A percentile compares a stretch with the other conserved stretches of the same genome.
phyloP scores from a whole-genome alignment of 2,797 vertebrate genomes.

The Gymnopithys bicolor region DNA sequence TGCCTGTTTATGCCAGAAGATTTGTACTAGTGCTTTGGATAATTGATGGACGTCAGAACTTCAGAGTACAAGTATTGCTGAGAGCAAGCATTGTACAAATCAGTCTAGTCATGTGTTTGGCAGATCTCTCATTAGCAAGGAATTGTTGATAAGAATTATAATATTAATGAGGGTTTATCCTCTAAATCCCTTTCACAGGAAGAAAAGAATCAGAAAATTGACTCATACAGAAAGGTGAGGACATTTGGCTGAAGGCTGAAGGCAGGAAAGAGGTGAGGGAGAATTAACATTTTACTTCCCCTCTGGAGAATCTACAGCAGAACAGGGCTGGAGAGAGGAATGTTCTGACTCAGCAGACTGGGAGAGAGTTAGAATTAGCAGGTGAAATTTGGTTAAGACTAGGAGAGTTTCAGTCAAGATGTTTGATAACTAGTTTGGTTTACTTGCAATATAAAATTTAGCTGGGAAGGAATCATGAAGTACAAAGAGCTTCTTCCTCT shows the following conservation, averaged over 20 bases:
- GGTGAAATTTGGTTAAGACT: not conserved
- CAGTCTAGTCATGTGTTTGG: not conserved
- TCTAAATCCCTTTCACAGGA: not conserved
- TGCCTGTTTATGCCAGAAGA: not conserved
- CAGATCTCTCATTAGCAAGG: not conserved
- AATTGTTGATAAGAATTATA: slow-evolving; percentile 8
- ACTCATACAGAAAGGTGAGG: not conserved
- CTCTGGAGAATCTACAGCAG: not conserved
- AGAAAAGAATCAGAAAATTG: not conserved
- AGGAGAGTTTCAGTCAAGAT: not conserved
- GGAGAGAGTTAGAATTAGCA: not conserved
- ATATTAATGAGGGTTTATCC: not conserved
- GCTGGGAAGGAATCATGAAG: not conserved
- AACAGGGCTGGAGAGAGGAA: not conserved
- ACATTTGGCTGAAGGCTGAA: not conserved
- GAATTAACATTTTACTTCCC: not conserved
- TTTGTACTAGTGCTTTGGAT: not conserved
- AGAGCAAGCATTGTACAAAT: not conserved
- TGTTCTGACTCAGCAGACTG: not conserved
- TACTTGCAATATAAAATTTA: not conserved
- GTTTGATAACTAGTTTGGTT: not conserved
- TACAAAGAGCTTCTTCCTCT: not conserved
- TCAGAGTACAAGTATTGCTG: not conserved
- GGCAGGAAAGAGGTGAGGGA: not conserved
- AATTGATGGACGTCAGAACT: not conserved